Percentiles rank a stretch among this genome's conserved stretches.
Evolutionary conservation across 2,113 vertebrate species (phyloP).

Genomic region (Grammomys dolichurus): DNA sequence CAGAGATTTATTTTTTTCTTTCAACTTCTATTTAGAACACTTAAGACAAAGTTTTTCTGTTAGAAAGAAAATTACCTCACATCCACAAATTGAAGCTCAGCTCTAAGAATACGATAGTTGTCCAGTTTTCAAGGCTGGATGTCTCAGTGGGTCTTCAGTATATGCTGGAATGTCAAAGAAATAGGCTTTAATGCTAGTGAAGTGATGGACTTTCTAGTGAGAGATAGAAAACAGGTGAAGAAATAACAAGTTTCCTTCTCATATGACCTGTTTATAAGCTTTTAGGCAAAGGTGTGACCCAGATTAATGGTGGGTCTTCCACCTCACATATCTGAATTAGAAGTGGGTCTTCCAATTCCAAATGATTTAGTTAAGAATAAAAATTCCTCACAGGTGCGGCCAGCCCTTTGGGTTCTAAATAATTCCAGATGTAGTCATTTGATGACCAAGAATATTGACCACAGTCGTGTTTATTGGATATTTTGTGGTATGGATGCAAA

Average conservation of each 20-base stretch:
- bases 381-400: not conserved
- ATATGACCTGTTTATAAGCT: not conserved
- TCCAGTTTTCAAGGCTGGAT: not conserved
- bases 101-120: not conserved
- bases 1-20: no score
- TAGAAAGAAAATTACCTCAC: no score
- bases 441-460: not conserved
- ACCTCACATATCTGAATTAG: not conserved
- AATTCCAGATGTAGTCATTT: not conserved
- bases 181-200: not conserved
- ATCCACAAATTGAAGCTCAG: no score
- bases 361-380: not conserved
- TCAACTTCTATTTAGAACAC: no score
- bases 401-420: not conserved
- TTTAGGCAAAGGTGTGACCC: not conserved
- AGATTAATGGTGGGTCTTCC: not conserved
- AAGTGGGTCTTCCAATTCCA: not conserved
- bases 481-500: not conserved
- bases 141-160: not conserved
- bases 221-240: not conserved
- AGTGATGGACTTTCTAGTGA: not conserved
- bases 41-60: no score
- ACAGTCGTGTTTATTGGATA: not conserved
- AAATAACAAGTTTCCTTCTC: not conserved
- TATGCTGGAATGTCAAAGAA: not conserved